Evolutionary conservation across 2,888 invertebrate genomes (phyloP).

Genomic region (Pollenia angustigena): DNA sequence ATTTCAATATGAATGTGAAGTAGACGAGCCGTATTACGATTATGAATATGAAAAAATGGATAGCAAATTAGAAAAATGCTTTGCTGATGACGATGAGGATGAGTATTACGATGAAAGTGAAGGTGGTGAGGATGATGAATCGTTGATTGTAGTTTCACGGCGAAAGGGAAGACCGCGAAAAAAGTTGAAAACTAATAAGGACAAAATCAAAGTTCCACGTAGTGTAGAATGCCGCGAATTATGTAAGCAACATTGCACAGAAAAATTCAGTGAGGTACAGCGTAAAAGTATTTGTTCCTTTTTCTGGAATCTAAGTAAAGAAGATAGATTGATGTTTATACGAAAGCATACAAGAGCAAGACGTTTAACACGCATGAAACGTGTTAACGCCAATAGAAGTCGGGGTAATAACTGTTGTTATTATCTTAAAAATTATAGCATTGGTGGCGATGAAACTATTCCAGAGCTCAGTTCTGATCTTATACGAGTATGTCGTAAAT

Average conservation of each 20-base stretch:
- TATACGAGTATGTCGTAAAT: constrained; percentile 63
- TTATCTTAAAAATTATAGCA: constrained; percentile 59
- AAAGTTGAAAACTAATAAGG: constrained; percentile 9
- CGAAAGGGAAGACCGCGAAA: constrained; percentile 60
- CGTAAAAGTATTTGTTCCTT: constrained; percentile 67
- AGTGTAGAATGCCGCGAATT: constrained; percentile 62
- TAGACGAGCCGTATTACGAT: constrained; percentile 23
- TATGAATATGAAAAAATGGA: constrained; percentile 25
- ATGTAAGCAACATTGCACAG: constrained; percentile 72
- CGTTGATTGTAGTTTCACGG: constrained; percentile 55
- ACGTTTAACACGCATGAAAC: constrained; percentile 58
- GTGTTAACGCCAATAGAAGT: constrained; percentile 36
- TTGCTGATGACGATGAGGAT: constrained; percentile 34
- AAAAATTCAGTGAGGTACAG: constrained; percentile 66
- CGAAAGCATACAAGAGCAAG: constrained; percentile 64
- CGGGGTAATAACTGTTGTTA: constrained; percentile 72
- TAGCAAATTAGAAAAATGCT: constrained; percentile 30
- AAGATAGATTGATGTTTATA: constrained; percentile 65
- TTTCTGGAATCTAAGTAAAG: constrained; percentile 70
- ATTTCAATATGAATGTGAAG: neutral
- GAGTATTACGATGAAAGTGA: constrained; percentile 46
- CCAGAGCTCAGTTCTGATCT: constrained; percentile 28
- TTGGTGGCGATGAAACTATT: constrained; percentile 18
- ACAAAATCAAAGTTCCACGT: constrained; percentile 34
- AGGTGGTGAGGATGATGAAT: constrained; percentile 58